Evolutionary conservation across 2,113 vertebrate species (phyloP), one percentile per base, ranked within the genome.

Genomic region (Ifrita kowaldi): DNA sequence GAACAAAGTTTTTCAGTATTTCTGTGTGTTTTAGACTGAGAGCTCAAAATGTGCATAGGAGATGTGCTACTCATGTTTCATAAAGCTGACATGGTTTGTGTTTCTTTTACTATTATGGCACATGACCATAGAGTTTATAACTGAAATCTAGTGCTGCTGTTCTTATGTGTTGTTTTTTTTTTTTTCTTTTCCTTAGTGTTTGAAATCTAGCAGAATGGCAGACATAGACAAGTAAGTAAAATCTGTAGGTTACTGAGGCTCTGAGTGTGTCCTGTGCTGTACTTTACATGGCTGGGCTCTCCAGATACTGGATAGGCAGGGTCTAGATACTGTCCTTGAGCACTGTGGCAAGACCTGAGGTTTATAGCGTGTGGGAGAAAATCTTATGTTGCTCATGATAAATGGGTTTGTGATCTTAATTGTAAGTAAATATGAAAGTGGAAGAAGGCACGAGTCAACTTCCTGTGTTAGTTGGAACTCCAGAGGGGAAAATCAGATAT

Each of bases 201-300:
- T 89, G 95, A 89, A 93, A 76, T 97, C 96, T 91, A 85, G 84
- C 59, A 98, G 97, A 97, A 99, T 99, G 99, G 99, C 99, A 97
- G 99, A 99, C 97, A 97, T 99, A 84, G 99, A 99, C 98, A 99
- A 99, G 99, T 99, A 98, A 99, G 99, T 99, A 85, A 86, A 70
- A 78, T 79, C n/a, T 68, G 19, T 52, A 30, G 42, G 10, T 79
- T 52, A 16, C 32, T 62, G n/a, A 27, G 13, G n/a, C 37, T 76
- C 18, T 60, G 20, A 33, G 30, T 52, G 10, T 78, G 60, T 62
- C 23, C 23, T 76, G 2, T 82, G 19, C 23, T 50, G 16, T 90
- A 32, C 12, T 67, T 74, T 9, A 22, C 9, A 3, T 49, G 15
- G 3, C 23, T 82, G 32, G 69, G 16, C 11, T 87, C 21, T 87